phyloP scores from a whole-genome alignment of 2,797 vertebrate genomes.

The Macroramphosus scolopax region DNA sequence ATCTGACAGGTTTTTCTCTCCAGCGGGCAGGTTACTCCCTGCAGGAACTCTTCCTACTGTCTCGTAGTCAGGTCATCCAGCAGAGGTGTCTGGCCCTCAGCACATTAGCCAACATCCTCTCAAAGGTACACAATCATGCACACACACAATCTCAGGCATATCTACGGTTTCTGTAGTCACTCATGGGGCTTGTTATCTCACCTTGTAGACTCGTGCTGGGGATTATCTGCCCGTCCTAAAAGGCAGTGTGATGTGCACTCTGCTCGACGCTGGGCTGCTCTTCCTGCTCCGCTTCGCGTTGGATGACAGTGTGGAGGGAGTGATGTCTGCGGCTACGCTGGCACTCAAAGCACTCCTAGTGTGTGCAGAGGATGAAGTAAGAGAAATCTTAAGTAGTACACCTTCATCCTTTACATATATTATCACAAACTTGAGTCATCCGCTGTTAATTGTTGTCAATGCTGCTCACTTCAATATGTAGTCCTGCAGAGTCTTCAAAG shows the following conservation, averaged over 20 bases:
- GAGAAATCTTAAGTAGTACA: background rate
- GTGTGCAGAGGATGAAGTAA: constrained; percentile 88
- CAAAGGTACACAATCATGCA: constrained; percentile 78
- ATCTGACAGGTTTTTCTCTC: constrained; percentile 3
- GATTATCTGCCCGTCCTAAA: constrained; percentile 80
- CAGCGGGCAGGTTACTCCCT: constrained; percentile 96
- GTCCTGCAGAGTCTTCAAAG: background rate
- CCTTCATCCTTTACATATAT: too few relatives aligned
- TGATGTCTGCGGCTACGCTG: constrained; percentile 84
- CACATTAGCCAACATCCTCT: constrained; percentile 86
- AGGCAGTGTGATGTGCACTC: constrained; percentile 80
- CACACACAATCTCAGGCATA: background rate
- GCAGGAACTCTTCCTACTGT: constrained; percentile 95
- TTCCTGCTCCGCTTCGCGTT: constrained; percentile 93
- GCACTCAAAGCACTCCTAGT: constrained; percentile 86
- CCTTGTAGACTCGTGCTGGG: constrained; percentile 82
- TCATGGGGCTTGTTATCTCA: background rate
- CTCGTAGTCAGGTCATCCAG: constrained; percentile 91
- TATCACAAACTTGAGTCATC: too few relatives aligned
- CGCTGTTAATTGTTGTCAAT: too few relatives aligned
- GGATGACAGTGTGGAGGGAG: constrained; percentile 88
- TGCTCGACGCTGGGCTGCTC: constrained; percentile 94
- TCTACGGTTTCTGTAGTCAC: background rate
- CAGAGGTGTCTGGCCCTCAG: constrained; percentile 90
- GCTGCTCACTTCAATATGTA: background rate